phyloP scores from a whole-genome alignment of 2,797 vertebrate species.

The Molossus alvarezi region DNA sequence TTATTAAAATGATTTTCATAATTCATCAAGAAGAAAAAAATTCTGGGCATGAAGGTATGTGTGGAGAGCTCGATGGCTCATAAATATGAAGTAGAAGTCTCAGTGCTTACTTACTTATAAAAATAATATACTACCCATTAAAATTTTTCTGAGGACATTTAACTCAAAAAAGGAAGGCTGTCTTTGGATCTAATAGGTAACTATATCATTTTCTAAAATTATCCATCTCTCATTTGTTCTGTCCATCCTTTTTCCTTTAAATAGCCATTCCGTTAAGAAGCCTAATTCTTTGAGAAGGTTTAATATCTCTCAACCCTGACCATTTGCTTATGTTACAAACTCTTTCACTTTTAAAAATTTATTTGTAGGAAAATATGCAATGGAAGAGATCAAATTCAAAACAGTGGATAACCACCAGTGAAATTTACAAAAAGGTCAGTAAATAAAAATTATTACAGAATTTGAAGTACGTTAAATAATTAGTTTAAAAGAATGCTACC shows the following conservation, averaged over 20 bases:
- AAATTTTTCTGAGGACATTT: not conserved
- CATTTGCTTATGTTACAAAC: not conserved
- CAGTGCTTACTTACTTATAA: not conserved
- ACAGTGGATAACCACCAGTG: not conserved
- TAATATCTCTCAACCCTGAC: not conserved
- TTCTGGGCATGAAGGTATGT: not conserved
- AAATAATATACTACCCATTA: not conserved
- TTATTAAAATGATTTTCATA: not conserved
- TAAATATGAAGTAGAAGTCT: not conserved
- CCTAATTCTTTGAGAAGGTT: not conserved
- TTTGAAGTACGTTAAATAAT: not conserved
- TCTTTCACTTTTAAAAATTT: not conserved
- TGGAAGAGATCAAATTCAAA: not conserved
- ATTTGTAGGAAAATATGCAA: not conserved
- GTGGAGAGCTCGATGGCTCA: not conserved
- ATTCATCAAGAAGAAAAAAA: not conserved
- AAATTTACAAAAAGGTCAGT: not conserved
- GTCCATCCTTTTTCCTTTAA: not conserved
- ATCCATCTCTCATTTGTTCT: not conserved
- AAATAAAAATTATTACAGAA: not conserved
- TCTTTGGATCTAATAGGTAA: not conserved
- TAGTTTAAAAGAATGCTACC: not conserved
- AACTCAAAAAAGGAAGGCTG: not conserved
- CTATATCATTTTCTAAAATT: not conserved
- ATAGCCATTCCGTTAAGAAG: not conserved